phyloP scores from a whole-genome alignment of 2,888 invertebrate genomes.

The Hesperia comma region DNA sequence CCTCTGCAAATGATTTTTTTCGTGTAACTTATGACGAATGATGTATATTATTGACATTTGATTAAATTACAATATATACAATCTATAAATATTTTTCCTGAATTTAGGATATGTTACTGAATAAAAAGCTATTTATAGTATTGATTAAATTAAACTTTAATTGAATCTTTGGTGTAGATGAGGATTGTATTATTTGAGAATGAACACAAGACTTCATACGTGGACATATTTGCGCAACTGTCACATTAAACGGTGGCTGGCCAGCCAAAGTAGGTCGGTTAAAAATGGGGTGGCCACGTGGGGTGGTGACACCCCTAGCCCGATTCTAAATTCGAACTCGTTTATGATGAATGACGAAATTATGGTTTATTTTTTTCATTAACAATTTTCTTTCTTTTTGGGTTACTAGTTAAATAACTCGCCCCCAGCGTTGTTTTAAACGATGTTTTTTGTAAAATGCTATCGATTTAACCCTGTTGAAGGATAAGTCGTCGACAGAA shows the following conservation, averaged over 20 bases:
- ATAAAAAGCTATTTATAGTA: too few species aligned
- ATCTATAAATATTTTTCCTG: too few species aligned
- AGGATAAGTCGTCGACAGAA: slow-evolving; percentile 66
- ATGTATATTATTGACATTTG: too few species aligned
- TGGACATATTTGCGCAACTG: slow-evolving; percentile 26
- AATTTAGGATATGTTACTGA: too few species aligned
- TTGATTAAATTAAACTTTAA: too few species aligned
- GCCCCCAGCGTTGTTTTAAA: slow-evolving; percentile 72
- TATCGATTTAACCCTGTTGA: slow-evolving; percentile 55
- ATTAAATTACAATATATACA: too few species aligned
- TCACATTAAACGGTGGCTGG: slow-evolving; percentile 77
- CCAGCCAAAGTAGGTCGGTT: slow-evolving; percentile 73
- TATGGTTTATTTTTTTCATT: slow-evolving; percentile 27
- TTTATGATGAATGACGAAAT: slow-evolving; percentile 36
- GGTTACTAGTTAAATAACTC: slow-evolving; percentile 40
- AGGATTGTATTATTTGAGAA: neutral
- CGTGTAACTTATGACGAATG: too few species aligned
- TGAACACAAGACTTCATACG: neutral
- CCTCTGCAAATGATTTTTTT: too few species aligned
- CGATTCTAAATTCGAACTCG: slow-evolving; percentile 66
- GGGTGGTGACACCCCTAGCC: slow-evolving; percentile 77
- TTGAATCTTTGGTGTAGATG: too few species aligned
- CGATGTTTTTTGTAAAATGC: slow-evolving; percentile 53
- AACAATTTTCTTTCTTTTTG: slow-evolving; percentile 29
- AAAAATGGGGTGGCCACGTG: slow-evolving; percentile 77